Evolutionary conservation across 2,113 vertebrate species (phyloP), one percentile per base, ranked within the genome.

Genomic region (Forbesichthys agassizii): DNA sequence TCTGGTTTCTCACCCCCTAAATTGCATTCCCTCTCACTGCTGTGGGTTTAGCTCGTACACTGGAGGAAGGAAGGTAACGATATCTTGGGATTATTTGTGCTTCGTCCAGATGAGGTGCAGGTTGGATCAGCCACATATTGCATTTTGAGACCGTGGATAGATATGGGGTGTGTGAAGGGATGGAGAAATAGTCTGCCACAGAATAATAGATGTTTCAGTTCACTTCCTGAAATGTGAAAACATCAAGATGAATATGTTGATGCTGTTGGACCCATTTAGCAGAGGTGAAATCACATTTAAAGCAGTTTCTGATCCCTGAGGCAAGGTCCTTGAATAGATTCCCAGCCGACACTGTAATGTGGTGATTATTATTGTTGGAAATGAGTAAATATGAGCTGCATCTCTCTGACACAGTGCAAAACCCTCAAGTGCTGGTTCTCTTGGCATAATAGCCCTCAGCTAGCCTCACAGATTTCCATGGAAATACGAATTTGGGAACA

Each of bases 61-160:
- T 48, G 56, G 49, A 79, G 64, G 56, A 33, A 65, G 33, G 4
- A 51, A 33, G 36, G 64, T 18, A 14, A 46, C 9, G 0, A 27
- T 68, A 75, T 70, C 66, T 73, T 64, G 49, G 69, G 66, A 66
- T 71, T 33, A 57, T 60, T 12, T 46, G 60, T 51, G n/a, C 55
- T 77, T 75, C 14, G 48, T 49, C 33, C 71, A 59, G 66, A 73
- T 71, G 75, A 75, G 18, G 36, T 5, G 36, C 36, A 42, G 36
- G 36, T 8, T 42, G 36, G 36, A 42, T 42, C 36, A 42, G 36
- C 36, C 36, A 5, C 36, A 42, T 42, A 42, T 6, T 42, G 36
- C 36, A 42, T 42, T 42, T 42, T 42, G 7, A 42, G 36, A 42
- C 5, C 36, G 5, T 42, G 36, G 36, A 42, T 42, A 42, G 36